Base-by-base conservation (phyloP, 2,113 vertebrate species). In the Rhynchomys soricoides region DNA sequence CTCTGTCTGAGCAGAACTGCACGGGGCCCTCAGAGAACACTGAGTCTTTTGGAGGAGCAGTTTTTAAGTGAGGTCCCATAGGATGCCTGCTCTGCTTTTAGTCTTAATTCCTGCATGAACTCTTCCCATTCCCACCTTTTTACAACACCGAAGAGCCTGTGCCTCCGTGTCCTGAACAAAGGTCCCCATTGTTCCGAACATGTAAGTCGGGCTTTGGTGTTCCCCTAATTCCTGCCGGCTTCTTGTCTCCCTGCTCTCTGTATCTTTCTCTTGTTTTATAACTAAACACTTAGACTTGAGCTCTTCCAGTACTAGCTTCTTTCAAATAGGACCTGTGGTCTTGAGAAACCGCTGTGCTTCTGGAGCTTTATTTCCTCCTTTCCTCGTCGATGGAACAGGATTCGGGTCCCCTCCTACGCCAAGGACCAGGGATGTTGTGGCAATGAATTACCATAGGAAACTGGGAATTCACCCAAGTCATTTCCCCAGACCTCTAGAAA, bases 11-110 rank as follows among this genome's bases (percentile, higher is more conserved):
- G 86, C 31, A 83, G 83, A 96, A 87, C 88, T 95, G 81, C 83
- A 97, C 73, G 91, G 66, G 90, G 82, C 90, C 95, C 82, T 82
- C 89, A 78, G 73, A 87, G 93, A 95, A 93, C 59, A 40, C 34
- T 55, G 26, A 94, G 37, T 62, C 45, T 93, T 90, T 89, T 82
- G 8, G 37, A 75, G 12, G 62, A 43, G 3, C 85, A 29, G 78
- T 50, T 82, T 57, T 59, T 15, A 1, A 77, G 70, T 62, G 83
- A 50, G 45, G 88, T 13, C 8, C 34, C 37, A 16, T 3, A n/a
- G 55, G 24, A 68, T 11, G 50, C 21, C 70, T 22, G 48, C 7
- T 55, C 45, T 73, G 13, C 71, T 17, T 78, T 81, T 75, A 87
- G 70, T 19, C 21, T 75, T 79, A 40, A 55, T 3, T 78, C 31